These are phyloP conservation scores for Zelostemma sp. DNA, from an alignment of 1,140 invertebrate species.

Conservation along the genomic window DNA sequence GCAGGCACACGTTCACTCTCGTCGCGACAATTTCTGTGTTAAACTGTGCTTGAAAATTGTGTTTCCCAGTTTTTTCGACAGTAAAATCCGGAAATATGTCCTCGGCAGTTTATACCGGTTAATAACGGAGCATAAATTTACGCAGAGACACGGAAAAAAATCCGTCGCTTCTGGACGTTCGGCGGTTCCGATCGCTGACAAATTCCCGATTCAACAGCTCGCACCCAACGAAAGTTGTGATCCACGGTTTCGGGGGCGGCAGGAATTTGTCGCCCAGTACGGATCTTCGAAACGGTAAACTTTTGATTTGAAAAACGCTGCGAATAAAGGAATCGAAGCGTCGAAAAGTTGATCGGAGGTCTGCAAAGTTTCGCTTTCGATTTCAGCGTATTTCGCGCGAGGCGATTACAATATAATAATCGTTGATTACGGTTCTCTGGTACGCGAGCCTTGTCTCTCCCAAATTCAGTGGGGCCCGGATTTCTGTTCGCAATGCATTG, in stretches of 20 bases:
- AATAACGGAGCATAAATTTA: conserved; percentile 23
- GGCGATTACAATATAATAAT: conserved; percentile 89
- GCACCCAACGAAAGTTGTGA: conserved; percentile 84
- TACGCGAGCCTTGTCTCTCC: conserved; percentile 84
- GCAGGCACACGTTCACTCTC: conserved; percentile 10
- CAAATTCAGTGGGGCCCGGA: conserved; percentile 87
- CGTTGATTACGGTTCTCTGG: conserved; percentile 85
- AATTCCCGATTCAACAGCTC: conserved; percentile 79
- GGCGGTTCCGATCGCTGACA: conserved; percentile 77
- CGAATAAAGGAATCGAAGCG: too few species aligned
- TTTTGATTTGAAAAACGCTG: not conserved
- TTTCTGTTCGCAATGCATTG: conserved; percentile 83
- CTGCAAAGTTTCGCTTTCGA: conserved; percentile 21
- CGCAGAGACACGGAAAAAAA: conserved; percentile 80
- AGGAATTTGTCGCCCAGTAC: conserved; percentile 83
- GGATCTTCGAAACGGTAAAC: conserved; percentile 78
- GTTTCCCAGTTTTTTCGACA: too few species aligned
- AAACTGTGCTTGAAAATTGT: too few species aligned
- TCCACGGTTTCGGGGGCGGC: conserved; percentile 87
- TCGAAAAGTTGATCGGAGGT: too few species aligned
- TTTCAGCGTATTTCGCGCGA: conserved; percentile 80
- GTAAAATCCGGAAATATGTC: too few species aligned
- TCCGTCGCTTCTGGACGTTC: conserved; percentile 79
- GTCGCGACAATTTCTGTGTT: too few species aligned
- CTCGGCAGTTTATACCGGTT: not conserved